Conservation (phyloP, 2,888 invertebrate genomes). For the Idaea straminata region DNA sequence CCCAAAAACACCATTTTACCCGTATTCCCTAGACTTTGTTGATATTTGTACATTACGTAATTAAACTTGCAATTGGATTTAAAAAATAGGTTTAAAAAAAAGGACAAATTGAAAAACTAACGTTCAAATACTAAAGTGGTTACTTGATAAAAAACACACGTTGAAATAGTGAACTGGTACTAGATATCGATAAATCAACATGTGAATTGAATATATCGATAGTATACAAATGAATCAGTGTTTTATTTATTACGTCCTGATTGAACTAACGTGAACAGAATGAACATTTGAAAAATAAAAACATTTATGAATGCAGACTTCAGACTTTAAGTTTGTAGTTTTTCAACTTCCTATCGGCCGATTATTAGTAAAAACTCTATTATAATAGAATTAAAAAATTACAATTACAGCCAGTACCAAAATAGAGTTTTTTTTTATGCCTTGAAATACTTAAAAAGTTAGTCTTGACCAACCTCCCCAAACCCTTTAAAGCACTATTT, state of each 20-base stretch:
- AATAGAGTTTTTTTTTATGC: no score
- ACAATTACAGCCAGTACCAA: no score
- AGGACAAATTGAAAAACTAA: slow-evolving; percentile 10
- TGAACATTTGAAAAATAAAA: not conserved
- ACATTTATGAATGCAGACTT: not conserved
- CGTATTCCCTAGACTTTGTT: no score
- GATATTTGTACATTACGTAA: no score
- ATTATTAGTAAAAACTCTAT: no score
- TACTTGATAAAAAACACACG: not conserved
- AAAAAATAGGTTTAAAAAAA: slow-evolving; percentile 15
- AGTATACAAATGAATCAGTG: not conserved
- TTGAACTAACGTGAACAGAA: not conserved
- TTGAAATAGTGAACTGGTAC: not conserved
- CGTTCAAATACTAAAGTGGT: not conserved
- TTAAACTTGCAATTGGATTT: not conserved
- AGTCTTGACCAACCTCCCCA: no score
- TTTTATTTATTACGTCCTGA: not conserved
- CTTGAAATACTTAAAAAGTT: no score
- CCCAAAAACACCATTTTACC: no score
- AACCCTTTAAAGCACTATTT: no score
- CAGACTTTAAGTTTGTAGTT: not conserved
- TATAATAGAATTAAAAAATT: no score
- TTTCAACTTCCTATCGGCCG: no score
- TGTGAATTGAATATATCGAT: not conserved
- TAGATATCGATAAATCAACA: slow-evolving; percentile 7